Percentiles rank a stretch among this genome's conserved stretches.
Evolutionary conservation across 2,888 invertebrate species (phyloP).

Genomic region (Andrena chrysosceles): DNA sequence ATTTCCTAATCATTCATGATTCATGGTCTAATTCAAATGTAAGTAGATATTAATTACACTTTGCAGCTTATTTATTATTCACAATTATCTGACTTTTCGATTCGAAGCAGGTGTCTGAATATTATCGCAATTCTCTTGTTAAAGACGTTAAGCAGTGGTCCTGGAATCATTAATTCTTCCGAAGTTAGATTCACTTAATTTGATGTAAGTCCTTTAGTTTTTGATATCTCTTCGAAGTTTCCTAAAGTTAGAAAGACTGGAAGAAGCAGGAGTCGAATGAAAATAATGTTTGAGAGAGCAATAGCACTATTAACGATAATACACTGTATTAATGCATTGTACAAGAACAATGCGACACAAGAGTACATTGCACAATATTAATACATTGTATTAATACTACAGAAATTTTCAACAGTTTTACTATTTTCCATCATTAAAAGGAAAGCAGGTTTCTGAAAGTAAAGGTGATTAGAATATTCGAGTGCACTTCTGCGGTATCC

Average conservation of each 20-base stretch:
- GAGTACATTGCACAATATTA: conserved; percentile 33
- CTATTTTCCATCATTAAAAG: not conserved
- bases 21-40: no score
- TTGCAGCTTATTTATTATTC: not conserved
- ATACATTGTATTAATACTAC: conserved; percentile 48
- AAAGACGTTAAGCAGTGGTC: no score
- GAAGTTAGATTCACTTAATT: not conserved
- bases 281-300: not conserved
- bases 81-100: no score
- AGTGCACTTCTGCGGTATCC: conserved; percentile 2
- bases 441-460: not conserved
- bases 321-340: conserved; percentile 25
- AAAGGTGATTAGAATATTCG: not conserved
- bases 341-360: conserved; percentile 10
- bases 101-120: no score
- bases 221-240: not conserved
- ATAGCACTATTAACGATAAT: conserved; percentile 20
- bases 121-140: no score
- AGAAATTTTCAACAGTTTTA: conserved; percentile 13
- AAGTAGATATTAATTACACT: not conserved
- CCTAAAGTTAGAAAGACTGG: not conserved
- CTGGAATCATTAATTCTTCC: no score
- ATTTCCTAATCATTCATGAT: not conserved
- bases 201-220: not conserved
- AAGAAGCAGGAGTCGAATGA: not conserved